Evolutionary conservation across 2,797 vertebrate species (phyloP).

Genomic region (Buceros bicornis): DNA sequence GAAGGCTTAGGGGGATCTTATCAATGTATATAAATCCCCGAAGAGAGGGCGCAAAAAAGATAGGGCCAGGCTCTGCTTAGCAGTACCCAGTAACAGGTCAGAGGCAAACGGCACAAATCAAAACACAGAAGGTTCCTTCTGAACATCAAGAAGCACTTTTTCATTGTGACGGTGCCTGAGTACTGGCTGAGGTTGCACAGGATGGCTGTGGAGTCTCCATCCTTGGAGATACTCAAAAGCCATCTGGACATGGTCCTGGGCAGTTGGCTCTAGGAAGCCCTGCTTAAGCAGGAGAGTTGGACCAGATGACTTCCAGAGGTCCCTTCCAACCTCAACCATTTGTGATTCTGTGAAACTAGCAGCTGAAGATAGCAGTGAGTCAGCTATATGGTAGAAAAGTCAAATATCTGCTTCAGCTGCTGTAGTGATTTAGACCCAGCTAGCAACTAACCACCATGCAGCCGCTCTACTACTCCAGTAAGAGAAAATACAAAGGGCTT

Average conservation of each 20-base stretch:
- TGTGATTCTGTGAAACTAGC: not conserved
- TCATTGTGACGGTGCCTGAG: not conserved
- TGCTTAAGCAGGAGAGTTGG: not conserved
- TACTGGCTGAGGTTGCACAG: not conserved
- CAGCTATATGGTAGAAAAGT: not conserved
- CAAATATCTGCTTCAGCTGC: not conserved
- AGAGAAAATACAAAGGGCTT: no score
- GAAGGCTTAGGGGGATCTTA: not conserved
- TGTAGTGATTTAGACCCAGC: no score
- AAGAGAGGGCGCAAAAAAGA: not conserved
- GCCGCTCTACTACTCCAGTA: no score
- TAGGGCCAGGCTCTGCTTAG: not conserved
- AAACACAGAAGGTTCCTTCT: not conserved
- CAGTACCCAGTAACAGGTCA: not conserved
- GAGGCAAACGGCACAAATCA: not conserved
- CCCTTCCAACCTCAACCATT: not conserved
- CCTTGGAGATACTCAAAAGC: not conserved
- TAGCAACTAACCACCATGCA: no score
- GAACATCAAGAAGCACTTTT: not conserved
- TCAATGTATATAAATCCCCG: not conserved
- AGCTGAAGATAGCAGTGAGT: not conserved
- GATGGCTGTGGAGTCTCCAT: rapidly evolving
- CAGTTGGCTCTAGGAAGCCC: not conserved
- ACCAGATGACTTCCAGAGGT: not conserved
- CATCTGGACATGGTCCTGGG: rapidly evolving